Percentiles rank a stretch among this genome's conserved stretches.
These are phyloP conservation scores for Zaprionus camerounensis DNA, from an alignment of 1,140 invertebrate genomes.

Conservation along the genomic window DNA sequence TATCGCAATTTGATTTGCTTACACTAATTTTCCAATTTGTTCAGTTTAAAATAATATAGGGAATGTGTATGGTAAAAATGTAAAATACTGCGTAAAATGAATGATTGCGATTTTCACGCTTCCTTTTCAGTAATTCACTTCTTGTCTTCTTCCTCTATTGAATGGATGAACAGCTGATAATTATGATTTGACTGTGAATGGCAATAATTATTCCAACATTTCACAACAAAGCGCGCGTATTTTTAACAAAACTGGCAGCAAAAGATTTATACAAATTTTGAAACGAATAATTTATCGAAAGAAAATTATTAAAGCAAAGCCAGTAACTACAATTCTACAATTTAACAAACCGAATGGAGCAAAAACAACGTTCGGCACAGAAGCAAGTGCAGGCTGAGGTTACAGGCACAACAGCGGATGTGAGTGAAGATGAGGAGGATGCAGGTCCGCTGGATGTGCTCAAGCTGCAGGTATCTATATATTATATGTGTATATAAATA, in stretches of 20 bases:
- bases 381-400: conserved; percentile 13
- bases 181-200: conserved; percentile 28
- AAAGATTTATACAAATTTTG: conserved; percentile 18
- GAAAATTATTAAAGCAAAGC: conserved; percentile 1
- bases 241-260: conserved; percentile 29
- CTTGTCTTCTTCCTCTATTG: not conserved
- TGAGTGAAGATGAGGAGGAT: conserved; percentile 68
- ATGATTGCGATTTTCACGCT: not conserved
- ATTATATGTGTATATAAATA: not conserved
- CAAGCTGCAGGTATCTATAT: conserved; percentile 60
- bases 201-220: conserved; percentile 28
- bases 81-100: not conserved
- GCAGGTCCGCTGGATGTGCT: conserved; percentile 62
- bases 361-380: conserved; percentile 23
- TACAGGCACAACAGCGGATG: conserved; percentile 52
- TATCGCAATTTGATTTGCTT: not conserved
- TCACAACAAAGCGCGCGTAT: conserved; percentile 46
- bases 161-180: conserved; percentile 12
- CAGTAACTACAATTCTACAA: conserved; percentile 1
- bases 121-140: not conserved
- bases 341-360: conserved; percentile 38
- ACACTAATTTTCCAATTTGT: not conserved
- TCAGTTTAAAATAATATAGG: not conserved
- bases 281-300: conserved; percentile 14
- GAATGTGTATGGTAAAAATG: not conserved